These are phyloP conservation scores for Cinclus mexicanus DNA, from an alignment of 2,113 vertebrate genomes.

Conservation along the genomic window DNA sequence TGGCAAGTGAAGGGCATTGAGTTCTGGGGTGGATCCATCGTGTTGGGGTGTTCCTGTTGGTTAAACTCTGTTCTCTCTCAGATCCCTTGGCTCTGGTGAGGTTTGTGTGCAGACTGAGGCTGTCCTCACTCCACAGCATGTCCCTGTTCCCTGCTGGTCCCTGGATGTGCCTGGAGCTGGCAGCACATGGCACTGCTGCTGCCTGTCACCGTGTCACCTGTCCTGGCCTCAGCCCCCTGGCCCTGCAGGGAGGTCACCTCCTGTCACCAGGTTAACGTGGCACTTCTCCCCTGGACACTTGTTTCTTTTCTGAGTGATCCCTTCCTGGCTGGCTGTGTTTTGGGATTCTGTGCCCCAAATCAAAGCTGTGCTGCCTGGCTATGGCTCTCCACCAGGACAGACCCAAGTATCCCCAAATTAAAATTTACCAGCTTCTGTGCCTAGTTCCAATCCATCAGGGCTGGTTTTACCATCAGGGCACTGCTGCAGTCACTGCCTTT, in stretches of 20 bases:
- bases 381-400: background rate
- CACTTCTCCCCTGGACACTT: background rate
- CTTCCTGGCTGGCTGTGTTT: background rate
- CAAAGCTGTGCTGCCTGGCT: background rate
- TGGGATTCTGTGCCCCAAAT: background rate
- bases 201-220: background rate
- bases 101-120: background rate
- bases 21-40: rapidly evolving
- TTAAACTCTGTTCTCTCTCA: background rate
- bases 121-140: background rate
- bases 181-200: background rate
- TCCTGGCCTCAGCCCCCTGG: background rate
- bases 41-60: background rate
- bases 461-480: background rate
- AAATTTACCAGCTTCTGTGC: background rate
- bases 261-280: background rate
- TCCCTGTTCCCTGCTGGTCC: background rate
- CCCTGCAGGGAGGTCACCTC: background rate
- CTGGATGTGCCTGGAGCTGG: background rate
- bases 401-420: background rate
- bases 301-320: background rate
- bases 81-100: background rate
- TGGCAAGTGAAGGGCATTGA: background rate
- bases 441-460: background rate
- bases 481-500: background rate